Evolutionary conservation across 2,797 vertebrate species (phyloP).

Genomic region (Tiaroga cobitis): DNA sequence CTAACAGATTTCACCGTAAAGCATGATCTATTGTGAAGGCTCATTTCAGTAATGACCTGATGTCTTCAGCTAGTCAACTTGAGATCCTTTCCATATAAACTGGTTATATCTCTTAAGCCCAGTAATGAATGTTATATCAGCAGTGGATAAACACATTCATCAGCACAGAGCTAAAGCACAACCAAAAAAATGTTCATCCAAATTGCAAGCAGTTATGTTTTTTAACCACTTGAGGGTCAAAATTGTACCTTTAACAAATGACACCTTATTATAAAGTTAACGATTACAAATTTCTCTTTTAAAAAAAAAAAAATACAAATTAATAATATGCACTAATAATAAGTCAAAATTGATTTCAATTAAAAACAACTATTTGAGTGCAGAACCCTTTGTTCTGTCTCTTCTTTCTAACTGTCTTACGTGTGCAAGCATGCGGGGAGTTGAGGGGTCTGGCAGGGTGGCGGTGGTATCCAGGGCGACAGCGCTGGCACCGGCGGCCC

Average conservation of each 20-base stretch:
- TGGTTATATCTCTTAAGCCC: not conserved
- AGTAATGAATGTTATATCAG: no score
- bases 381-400: not conserved
- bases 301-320: not conserved
- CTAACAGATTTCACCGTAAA: not conserved
- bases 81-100: not conserved
- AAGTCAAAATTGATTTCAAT: not conserved
- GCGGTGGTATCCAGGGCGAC: slow-evolving; percentile 82
- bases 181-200: no score
- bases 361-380: not conserved
- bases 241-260: no score
- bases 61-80: not conserved
- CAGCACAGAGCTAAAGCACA: no score
- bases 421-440: slow-evolving; percentile 81
- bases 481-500: slow-evolving; percentile 86
- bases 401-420: slow-evolving; percentile 71
- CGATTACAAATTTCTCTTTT: no score
- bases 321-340: not conserved
- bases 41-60: not conserved
- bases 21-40: not conserved
- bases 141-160: no score
- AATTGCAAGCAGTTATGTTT: no score
- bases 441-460: slow-evolving; percentile 74
- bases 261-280: not conserved
- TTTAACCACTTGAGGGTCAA: no score